Percentiles rank a stretch among this genome's conserved stretches.
These are phyloP conservation scores for Nymphicus hollandicus DNA, from an alignment of 2,113 vertebrate genomes.

Conservation along the genomic window DNA sequence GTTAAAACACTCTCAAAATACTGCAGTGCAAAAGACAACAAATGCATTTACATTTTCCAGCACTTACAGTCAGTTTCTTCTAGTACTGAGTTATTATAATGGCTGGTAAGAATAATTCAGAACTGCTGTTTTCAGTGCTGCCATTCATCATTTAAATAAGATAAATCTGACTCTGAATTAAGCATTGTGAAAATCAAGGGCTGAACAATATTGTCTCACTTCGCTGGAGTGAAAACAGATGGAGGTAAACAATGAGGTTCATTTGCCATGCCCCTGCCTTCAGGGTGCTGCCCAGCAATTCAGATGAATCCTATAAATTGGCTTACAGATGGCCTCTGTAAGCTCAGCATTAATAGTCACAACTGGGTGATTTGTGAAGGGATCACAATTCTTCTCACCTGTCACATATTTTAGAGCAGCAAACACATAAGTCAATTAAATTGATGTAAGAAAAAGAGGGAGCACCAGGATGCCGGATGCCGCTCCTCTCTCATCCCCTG, in stretches of 20 bases:
- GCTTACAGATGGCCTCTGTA: background rate
- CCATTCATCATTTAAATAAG: background rate
- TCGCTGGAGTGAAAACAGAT: background rate
- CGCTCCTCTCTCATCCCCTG: background rate
- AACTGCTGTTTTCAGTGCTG: background rate
- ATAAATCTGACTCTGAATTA: background rate
- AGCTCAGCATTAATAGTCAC: background rate
- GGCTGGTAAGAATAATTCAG: background rate
- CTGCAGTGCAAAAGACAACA: background rate
- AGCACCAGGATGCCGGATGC: fast-evolving
- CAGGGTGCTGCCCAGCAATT: background rate
- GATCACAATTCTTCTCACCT: background rate
- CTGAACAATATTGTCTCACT: background rate
- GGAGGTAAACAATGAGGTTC: background rate
- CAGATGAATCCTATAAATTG: background rate
- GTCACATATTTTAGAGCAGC: background rate
- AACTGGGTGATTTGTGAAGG: fast-evolving
- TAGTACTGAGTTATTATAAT: background rate
- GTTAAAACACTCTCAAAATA: background rate
- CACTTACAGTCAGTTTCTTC: background rate
- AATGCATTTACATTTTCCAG: background rate
- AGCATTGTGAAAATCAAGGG: background rate
- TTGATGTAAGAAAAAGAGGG: background rate
- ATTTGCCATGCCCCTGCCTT: background rate
- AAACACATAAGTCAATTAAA: background rate